phyloP scores from a whole-genome alignment of 2,888 invertebrate species.

The Platerodrilus igneus region DNA sequence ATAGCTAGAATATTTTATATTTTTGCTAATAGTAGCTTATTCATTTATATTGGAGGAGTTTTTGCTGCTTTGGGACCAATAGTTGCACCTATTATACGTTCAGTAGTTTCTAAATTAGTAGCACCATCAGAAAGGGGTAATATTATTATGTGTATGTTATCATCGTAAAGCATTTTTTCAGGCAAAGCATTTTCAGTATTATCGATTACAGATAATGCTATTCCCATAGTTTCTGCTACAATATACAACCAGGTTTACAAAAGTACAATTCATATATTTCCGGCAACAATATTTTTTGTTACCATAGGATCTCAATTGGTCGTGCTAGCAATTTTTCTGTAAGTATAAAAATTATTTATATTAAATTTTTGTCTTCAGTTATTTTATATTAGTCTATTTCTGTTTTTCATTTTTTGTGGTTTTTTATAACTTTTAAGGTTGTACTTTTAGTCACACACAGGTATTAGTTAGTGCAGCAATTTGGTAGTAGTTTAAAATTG shows the following conservation, averaged over 20 bases:
- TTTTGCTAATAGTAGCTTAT: conserved; percentile 52
- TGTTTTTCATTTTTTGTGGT: too few relatives aligned
- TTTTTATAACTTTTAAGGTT: too few relatives aligned
- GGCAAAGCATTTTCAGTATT: conserved; percentile 73
- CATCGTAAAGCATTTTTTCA: too few relatives aligned
- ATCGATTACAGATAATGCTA: conserved; percentile 75
- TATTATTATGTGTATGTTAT: too few relatives aligned
- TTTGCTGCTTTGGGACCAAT: conserved; percentile 73
- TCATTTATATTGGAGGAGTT: conserved; percentile 66
- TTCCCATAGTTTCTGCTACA: conserved; percentile 68
- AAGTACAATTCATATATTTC: conserved; percentile 56
- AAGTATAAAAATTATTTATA: conserved; percentile 54
- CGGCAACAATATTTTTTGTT: conserved; percentile 65
- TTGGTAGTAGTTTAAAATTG: too few relatives aligned
- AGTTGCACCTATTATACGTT: conserved; percentile 73
- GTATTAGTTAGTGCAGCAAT: too few relatives aligned
- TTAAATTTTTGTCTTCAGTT: too few relatives aligned
- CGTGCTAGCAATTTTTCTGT: conserved; percentile 65
- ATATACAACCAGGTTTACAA: conserved; percentile 71
- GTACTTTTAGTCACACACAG: too few relatives aligned
- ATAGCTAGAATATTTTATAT: conserved; percentile 65
- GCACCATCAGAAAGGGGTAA: conserved; percentile 67
- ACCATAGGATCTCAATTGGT: conserved; percentile 65
- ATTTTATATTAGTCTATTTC: too few relatives aligned
- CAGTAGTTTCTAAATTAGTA: conserved; percentile 76